These are phyloP conservation scores for Tholera decimalis DNA, from an alignment of 2,888 invertebrate genomes.

Conservation along the genomic window DNA sequence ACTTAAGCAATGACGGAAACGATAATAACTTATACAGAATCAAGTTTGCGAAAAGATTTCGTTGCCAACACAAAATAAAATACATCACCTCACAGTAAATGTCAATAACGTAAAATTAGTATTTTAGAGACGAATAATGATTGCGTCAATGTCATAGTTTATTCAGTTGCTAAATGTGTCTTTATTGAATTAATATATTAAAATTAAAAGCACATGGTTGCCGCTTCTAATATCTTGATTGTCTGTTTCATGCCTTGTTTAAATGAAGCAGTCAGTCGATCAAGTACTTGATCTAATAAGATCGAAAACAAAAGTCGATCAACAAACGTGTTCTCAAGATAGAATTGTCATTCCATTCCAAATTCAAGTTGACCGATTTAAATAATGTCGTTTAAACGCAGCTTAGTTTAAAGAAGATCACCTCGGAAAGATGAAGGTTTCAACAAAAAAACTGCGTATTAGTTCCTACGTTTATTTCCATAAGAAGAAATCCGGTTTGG, in stretches of 20 bases:
- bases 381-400: background rate
- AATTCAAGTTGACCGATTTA: constrained; percentile 27
- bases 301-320: background rate
- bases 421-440: constrained; percentile 33
- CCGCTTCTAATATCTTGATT: background rate
- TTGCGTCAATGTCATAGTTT: constrained; percentile 43
- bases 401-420: constrained; percentile 19
- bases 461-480: constrained; percentile 4
- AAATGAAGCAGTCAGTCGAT: background rate
- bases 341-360: background rate
- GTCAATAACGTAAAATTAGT: constrained; percentile 48
- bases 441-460: constrained; percentile 27
- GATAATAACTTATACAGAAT: background rate
- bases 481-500: constrained; percentile 66
- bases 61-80: constrained; percentile 14
- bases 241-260: background rate
- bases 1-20: background rate
- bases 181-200: background rate
- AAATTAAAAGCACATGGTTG: constrained; percentile 12
- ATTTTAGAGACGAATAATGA: constrained; percentile 15
- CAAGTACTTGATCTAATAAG: background rate
- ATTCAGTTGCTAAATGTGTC: constrained; percentile 26
- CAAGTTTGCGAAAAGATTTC: constrained; percentile 6
- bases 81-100: constrained; percentile 36
- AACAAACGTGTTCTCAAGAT: background rate